A percentile compares a stretch with the other conserved stretches of the same genome.
phyloP scores from a whole-genome alignment of 1,140 invertebrate genomes.

The Marisa cornuarietis region DNA sequence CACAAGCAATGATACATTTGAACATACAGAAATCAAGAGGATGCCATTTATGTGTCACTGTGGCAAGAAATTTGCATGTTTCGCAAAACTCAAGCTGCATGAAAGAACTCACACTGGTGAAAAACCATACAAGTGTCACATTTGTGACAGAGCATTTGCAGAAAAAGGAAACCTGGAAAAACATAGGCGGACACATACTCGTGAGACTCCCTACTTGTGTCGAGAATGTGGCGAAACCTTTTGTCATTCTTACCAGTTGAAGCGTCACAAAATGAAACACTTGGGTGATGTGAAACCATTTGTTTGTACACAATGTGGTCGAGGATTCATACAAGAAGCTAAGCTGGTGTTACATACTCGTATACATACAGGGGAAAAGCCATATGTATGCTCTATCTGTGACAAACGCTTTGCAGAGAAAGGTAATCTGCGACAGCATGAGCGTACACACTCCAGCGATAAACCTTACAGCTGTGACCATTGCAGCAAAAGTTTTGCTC shows the following conservation, averaged over 20 bases:
- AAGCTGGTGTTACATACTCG: slow-evolving; percentile 19
- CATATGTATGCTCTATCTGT: slow-evolving; percentile 14
- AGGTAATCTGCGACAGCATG: slow-evolving; percentile 18
- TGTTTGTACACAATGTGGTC: slow-evolving; percentile 12
- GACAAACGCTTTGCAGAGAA: slow-evolving; percentile 24
- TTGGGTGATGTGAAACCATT: slow-evolving; percentile 19
- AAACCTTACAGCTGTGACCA: slow-evolving; percentile 24
- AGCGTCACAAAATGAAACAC: slow-evolving; percentile 23
- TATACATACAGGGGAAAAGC: slow-evolving; percentile 23
- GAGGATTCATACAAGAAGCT: slow-evolving; percentile 17
- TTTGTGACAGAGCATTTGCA: slow-evolving; percentile 26
- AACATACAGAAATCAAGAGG: not conserved
- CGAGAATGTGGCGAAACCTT: slow-evolving; percentile 24
- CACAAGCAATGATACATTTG: too few species aligned
- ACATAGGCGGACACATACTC: slow-evolving; percentile 24
- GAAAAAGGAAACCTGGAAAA: slow-evolving; percentile 78
- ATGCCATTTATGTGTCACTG: slow-evolving; percentile 21
- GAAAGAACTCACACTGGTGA: slow-evolving; percentile 15
- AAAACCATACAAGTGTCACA: slow-evolving; percentile 22
- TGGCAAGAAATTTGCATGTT: slow-evolving; percentile 23
- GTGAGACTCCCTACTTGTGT: slow-evolving; percentile 24
- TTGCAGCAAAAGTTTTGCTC: slow-evolving; percentile 23
- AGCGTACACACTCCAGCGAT: slow-evolving; percentile 18
- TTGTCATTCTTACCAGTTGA: slow-evolving; percentile 19
- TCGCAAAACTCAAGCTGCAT: slow-evolving; percentile 22